These are phyloP conservation scores for Psammodynastes pulverulentus DNA, from an alignment of 2,113 vertebrate genomes.

Conservation along the genomic window DNA sequence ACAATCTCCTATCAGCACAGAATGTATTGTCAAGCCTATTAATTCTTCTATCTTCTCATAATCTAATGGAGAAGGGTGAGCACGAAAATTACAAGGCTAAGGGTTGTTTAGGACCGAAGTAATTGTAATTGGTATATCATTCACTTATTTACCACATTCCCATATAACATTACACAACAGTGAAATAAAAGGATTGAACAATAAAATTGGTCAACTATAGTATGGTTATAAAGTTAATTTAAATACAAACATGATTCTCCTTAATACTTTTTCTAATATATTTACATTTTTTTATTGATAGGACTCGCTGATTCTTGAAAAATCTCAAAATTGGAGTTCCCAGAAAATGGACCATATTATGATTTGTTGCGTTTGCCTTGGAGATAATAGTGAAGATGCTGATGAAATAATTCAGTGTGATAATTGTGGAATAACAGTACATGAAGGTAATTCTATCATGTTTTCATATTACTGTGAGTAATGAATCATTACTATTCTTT, in stretches of 20 bases:
- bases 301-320: slow-evolving; percentile 90
- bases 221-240: background rate
- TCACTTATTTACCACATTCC: background rate
- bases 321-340: slow-evolving; percentile 88
- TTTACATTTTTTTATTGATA: slow-evolving; percentile 68
- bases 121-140: background rate
- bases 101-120: background rate
- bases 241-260: background rate
- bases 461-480: slow-evolving; percentile 20
- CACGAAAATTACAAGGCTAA: background rate
- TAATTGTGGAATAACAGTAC: slow-evolving; percentile 98
- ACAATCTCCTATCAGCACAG: background rate
- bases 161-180: background rate
- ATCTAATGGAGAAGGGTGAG: background rate
- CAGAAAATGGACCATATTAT: slow-evolving; percentile 96
- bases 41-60: background rate
- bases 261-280: background rate
- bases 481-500: slow-evolving; percentile 7
- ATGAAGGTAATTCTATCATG: slow-evolving; percentile 84
- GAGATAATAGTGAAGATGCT: slow-evolving; percentile 97
- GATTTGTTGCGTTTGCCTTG: slow-evolving; percentile 98
- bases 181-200: background rate
- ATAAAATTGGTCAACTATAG: background rate
- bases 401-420: slow-evolving; percentile 99
- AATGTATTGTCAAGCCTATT: background rate